Evolutionary conservation across 2,113 vertebrate genomes (phyloP), one percentile per base, ranked within the genome.

Genomic region (Condylura cristata): DNA sequence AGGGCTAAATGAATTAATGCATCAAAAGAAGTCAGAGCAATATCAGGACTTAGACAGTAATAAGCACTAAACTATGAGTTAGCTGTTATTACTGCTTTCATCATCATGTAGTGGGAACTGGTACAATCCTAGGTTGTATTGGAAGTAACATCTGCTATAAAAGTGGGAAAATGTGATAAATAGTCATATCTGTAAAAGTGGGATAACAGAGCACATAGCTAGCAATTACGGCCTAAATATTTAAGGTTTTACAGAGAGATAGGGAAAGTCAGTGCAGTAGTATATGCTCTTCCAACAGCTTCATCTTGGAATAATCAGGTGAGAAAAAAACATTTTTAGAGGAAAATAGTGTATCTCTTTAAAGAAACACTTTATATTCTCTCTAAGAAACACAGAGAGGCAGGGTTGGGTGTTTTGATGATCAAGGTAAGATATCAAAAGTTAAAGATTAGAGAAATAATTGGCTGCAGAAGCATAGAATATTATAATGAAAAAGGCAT

Each of bases 381-480:
- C 20, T n/a, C 32, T 60, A 51, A 58, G 39, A 91, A 70, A 80
- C 32, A 83, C 24, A 79, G 9, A 81, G 48, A 65, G 46, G 75
- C 6, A 71, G 85, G 37, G 83, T 9, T 66, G 22, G 22, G 22
- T 65, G 6, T 78, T 87, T 51, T 88, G 32, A 91, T 5, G 26
- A 76, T 48, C n/a, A 63, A 41, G 61, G 24, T 48, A 51, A 93
- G 61, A 70, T 44, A 88, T 63, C 30, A 60, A 66, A 91, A 70
- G 30, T 70, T 79, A 94, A 81, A 88, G 72, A 66, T 41, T 74
- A 82, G 53, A 92, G 37, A 65, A 78, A 44, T 70, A 78, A 70
- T 86, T 90, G 68, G 37, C 51, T 2, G 81, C 63, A 91, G 75
- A 78, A 85, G 34, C 44, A 84, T 61, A 83, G 48, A 76, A 82